Conservation (phyloP, 2,797 vertebrate species). For the Myotis daubentonii region DNA sequence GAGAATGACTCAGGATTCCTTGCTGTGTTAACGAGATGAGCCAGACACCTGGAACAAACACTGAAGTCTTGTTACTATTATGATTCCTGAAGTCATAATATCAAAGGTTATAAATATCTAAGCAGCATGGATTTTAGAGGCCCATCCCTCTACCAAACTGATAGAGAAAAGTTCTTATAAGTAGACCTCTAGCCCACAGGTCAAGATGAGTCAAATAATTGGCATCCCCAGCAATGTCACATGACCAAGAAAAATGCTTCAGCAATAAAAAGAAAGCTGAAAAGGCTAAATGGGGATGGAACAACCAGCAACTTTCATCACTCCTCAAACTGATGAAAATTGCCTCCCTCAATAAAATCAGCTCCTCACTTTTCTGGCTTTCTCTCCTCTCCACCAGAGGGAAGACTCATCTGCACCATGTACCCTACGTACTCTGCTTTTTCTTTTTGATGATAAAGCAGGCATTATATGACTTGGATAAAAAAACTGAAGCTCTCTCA, state of each 20-base stretch:
- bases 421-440: not conserved
- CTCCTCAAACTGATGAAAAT: constrained; percentile 15
- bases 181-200: not conserved
- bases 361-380: not conserved
- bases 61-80: constrained; percentile 9
- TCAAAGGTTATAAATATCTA: constrained; percentile 18
- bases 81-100: not conserved
- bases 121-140: not conserved
- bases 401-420: not conserved
- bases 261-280: not conserved
- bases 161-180: not conserved
- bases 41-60: constrained; percentile 53
- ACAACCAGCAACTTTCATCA: not conserved
- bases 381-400: not conserved
- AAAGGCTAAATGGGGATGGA: not conserved
- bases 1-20: constrained; percentile 54
- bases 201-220: not conserved
- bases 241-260: not conserved
- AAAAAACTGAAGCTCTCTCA: constrained; percentile 61
- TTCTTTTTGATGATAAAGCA: constrained; percentile 53
- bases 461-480: constrained; percentile 49
- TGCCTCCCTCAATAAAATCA: not conserved
- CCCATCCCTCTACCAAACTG: not conserved
- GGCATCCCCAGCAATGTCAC: not conserved
- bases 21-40: constrained; percentile 10